These are phyloP conservation scores for Melanotaenia trifasciata DNA, from an alignment of 2,797 vertebrate genomes.

Conservation along the genomic window DNA sequence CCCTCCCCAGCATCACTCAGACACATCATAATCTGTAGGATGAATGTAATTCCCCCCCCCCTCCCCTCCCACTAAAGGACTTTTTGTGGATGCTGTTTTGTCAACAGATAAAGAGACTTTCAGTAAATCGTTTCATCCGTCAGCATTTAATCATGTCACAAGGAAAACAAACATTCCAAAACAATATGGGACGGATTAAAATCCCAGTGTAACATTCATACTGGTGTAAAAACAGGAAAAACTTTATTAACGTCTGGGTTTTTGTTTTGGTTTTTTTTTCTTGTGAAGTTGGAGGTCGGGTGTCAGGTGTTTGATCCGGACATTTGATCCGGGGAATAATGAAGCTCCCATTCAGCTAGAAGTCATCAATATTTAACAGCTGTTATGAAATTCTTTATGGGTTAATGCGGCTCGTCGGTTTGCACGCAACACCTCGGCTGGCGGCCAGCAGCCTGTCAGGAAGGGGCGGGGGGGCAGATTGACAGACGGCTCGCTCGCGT, in stretches of 20 bases:
- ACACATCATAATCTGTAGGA: conserved; percentile 63
- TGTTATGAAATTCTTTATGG: conserved; percentile 97
- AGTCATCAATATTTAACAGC: conserved; percentile 98
- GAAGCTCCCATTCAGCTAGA: conserved; percentile 89
- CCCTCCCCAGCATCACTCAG: conserved; percentile 7
- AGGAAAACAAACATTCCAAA: conserved; percentile 47
- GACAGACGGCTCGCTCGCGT: conserved; percentile 92
- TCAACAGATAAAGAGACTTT: conserved; percentile 35
- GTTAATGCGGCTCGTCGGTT: conserved; percentile 90
- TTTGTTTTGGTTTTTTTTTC: conserved; percentile 5
- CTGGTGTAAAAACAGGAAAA: neutral
- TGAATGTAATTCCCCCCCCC: conserved; percentile 45
- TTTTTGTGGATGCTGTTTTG: conserved; percentile 52
- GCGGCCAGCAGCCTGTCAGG: conserved; percentile 88
- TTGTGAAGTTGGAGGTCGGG: conserved; percentile 45
- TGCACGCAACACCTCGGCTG: conserved; percentile 94
- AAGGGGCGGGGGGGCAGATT: conserved; percentile 82
- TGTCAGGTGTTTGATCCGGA: conserved; percentile 67
- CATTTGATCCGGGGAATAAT: conserved; percentile 89
- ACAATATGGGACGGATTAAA: conserved; percentile 52
- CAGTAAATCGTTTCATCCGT: conserved; percentile 34
- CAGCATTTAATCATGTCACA: conserved; percentile 53
- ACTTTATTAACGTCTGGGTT: no score
- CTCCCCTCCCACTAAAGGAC: conserved; percentile 33
- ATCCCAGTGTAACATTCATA: conserved; percentile 35